Evolutionary conservation across 2,888 invertebrate species (phyloP), one percentile per base, ranked within the genome.

Genomic region (Cataglyphis altisquamis): DNA sequence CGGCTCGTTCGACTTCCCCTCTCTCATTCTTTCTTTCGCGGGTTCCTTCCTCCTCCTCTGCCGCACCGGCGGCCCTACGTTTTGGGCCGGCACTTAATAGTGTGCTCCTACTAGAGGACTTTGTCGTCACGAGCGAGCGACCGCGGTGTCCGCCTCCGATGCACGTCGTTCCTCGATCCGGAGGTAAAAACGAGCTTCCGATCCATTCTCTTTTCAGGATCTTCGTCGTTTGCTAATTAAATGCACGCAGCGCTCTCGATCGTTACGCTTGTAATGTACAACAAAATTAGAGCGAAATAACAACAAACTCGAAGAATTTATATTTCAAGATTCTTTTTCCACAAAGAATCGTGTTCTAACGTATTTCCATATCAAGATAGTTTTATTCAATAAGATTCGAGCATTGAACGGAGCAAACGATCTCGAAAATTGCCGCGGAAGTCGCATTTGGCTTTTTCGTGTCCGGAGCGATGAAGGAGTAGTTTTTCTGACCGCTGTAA

Each of bases 1-100:
- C 86, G 75, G 82, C 86, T 86, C 75, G 81, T 82, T 72, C 67
- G 73, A 67, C 78, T 83, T 84, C 84, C 29, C 15, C 60, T 66
- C 36, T 68, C 84, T 82, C 67, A 25, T 78, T 80, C 84, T 72
- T 60, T 73, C 66, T 68, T 78, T 68, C 78, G 78, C 68, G 68
- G 68, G 36, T 36, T 39, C 68, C 52, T 68, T 9, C 57, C 25
- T 84, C 63, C 21, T 84, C 62, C 83, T 57, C 80, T 70, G 25
- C 68, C 73, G 41, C 62, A 45, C 63, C 18, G 32, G 36, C n/a
- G 78, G 83, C 83, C 82, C 82, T 82, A 81, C 48, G 36, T 70
- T 75, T 84, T 75, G 52, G 82, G 70, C 48, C 74, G 67, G 25
- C n/a, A 52, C 78, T 70, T 48, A 82, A 55, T 67, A 32, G 66